phyloP scores from a whole-genome alignment of 1,140 invertebrate species.

The Trigoniulus corallinus region DNA sequence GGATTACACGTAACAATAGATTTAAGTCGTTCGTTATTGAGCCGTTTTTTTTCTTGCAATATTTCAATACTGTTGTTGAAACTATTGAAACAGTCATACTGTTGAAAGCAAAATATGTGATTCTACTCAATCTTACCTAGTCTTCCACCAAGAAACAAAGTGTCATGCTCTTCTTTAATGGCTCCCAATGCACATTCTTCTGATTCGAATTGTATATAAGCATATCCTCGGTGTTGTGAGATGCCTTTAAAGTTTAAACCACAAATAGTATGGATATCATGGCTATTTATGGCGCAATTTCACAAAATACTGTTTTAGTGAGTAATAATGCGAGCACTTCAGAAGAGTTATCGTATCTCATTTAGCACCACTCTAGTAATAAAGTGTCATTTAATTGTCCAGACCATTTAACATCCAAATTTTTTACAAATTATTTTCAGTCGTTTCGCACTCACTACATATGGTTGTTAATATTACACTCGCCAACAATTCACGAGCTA shows the following conservation, averaged over 20 bases:
- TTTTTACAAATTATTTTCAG: too few relatives aligned
- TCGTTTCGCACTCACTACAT: too few relatives aligned
- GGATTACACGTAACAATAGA: too few relatives aligned
- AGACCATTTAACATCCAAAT: too few relatives aligned
- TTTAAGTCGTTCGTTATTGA: too few relatives aligned
- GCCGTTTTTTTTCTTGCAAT: too few relatives aligned
- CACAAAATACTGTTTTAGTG: neutral
- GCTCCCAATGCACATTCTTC: conserved; percentile 53
- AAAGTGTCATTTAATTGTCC: neutral
- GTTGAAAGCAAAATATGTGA: too few relatives aligned
- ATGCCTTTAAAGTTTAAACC: conserved; percentile 34
- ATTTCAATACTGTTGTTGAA: too few relatives aligned
- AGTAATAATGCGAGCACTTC: neutral
- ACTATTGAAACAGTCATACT: too few relatives aligned
- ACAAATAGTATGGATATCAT: conserved; percentile 24
- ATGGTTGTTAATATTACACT: too few relatives aligned
- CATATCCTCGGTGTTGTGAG: conserved; percentile 55
- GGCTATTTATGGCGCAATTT: too few relatives aligned
- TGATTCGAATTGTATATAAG: conserved; percentile 65
- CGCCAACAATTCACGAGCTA: too few relatives aligned
- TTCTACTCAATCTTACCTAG: conserved; percentile 36
- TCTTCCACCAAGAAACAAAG: conserved; percentile 47
- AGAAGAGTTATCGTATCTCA: neutral
- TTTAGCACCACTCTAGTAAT: neutral
- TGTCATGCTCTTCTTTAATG: conserved; percentile 46